These are phyloP conservation scores for Drosophila kepulauana DNA, from an alignment of 1,140 invertebrate genomes.

Conservation along the genomic window DNA sequence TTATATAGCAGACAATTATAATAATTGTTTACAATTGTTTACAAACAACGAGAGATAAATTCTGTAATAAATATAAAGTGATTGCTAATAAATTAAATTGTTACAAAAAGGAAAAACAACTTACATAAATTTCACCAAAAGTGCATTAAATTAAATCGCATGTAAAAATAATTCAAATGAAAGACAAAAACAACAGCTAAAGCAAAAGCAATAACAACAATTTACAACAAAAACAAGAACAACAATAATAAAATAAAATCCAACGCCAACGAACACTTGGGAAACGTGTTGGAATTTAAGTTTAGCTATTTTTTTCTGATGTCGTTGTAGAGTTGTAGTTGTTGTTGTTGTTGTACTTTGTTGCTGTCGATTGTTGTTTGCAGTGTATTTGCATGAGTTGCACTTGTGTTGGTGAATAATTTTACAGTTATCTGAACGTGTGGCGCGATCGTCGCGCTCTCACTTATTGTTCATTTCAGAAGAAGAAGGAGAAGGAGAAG, in stretches of 20 bases:
- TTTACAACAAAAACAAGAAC: slow-evolving; percentile 25
- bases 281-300: slow-evolving; percentile 75
- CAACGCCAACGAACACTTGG: slow-evolving; percentile 44
- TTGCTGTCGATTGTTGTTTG: slow-evolving; percentile 47
- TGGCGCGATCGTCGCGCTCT: slow-evolving; percentile 40
- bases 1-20: too few relatives aligned
- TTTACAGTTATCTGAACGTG: slow-evolving; percentile 54
- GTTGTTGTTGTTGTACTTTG: neutral
- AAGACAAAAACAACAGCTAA: slow-evolving; percentile 48
- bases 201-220: slow-evolving; percentile 40
- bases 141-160: slow-evolving; percentile 61
- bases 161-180: slow-evolving; percentile 41
- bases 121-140: slow-evolving; percentile 54
- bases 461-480: slow-evolving; percentile 48
- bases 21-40: neutral
- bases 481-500: slow-evolving; percentile 32
- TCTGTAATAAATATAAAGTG: slow-evolving; percentile 1
- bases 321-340: slow-evolving; percentile 3
- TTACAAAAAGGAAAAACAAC: neutral
- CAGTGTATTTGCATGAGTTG: slow-evolving; percentile 72
- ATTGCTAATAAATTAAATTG: slow-evolving; percentile 2
- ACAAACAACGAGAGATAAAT: slow-evolving; percentile 9
- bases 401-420: slow-evolving; percentile 62
- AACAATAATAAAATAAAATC: slow-evolving; percentile 22
- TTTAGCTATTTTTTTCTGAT: slow-evolving; percentile 50